These are phyloP conservation scores for Anthrax anthrax DNA, from an alignment of 2,888 invertebrate genomes.

Conservation along the genomic window DNA sequence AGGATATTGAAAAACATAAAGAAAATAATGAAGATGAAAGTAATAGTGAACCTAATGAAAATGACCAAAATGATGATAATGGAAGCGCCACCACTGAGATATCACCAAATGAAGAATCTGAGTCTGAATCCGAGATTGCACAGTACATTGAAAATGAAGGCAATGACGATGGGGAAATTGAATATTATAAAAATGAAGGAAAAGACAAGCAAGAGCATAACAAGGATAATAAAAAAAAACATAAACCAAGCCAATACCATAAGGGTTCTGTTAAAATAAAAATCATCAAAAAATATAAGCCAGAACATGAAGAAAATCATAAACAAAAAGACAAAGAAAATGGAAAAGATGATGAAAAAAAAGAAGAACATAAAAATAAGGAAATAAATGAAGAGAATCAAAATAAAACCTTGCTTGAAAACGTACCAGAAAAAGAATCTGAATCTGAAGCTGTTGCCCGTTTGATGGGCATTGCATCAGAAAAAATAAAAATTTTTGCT, in stretches of 20 bases:
- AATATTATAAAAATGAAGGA: too few species aligned
- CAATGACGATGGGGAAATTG: too few species aligned
- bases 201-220: neutral
- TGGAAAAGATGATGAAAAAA: neutral
- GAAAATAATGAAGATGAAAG: neutral
- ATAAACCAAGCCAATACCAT: too few species aligned
- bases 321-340: neutral
- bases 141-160: neutral
- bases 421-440: neutral
- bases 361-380: neutral
- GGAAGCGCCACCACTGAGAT: too few species aligned
- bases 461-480: constrained; percentile 5
- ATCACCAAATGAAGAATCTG: too few species aligned
- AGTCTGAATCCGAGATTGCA: too few species aligned
- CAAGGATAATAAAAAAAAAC: neutral
- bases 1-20: neutral
- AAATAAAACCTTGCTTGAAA: neutral
- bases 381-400: neutral
- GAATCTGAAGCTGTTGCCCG: constrained; percentile 4
- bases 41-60: too few species aligned
- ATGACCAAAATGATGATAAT: too few species aligned
- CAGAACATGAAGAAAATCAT: neutral
- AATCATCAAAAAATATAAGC: too few species aligned
- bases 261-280: too few species aligned
- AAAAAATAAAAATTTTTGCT: constrained; percentile 6